These are phyloP conservation scores for Montipora capitata DNA, from an alignment of 92 coral and sea anemone genomes.

Conservation along the genomic window DNA sequence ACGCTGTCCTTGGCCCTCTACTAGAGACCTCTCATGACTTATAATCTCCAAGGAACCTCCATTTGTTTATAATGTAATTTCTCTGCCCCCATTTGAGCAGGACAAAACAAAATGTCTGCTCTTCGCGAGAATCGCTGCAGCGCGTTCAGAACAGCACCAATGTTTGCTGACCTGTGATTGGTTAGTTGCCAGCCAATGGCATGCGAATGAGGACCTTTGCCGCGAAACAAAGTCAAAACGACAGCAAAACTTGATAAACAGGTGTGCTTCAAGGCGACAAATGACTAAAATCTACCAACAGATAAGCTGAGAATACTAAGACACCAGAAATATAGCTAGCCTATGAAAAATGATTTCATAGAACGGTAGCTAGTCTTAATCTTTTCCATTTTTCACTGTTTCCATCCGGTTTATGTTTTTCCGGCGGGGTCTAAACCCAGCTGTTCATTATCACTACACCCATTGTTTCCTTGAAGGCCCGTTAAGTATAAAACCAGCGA, in stretches of 20 bases:
- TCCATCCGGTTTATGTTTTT: too few species aligned
- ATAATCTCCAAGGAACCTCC: conserved; percentile 50
- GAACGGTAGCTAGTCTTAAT: neutral
- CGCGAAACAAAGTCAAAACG: conserved; percentile 65
- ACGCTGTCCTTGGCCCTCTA: conserved; percentile 44
- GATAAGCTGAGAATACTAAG: neutral
- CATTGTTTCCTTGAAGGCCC: too few species aligned
- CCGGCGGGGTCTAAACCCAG: neutral
- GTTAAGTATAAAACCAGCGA: too few species aligned
- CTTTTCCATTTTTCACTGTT: too few species aligned
- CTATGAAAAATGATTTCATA: neutral
- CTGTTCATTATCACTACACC: neutral
- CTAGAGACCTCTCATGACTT: conserved; percentile 17
- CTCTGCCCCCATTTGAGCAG: conserved; percentile 49
- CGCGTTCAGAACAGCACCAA: conserved; percentile 78
- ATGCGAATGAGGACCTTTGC: conserved; percentile 58
- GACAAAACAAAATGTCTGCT: conserved; percentile 69
- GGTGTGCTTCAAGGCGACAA: conserved; percentile 24
- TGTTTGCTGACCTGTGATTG: conserved; percentile 82
- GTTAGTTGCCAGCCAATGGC: conserved; percentile 68
- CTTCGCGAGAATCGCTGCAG: conserved; percentile 52
- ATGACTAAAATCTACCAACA: neutral
- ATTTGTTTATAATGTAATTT: conserved; percentile 43
- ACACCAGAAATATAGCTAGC: neutral
- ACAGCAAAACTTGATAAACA: neutral